Conservation (phyloP, 1,140 invertebrate genomes). For the Medauroidea extradentata region DNA sequence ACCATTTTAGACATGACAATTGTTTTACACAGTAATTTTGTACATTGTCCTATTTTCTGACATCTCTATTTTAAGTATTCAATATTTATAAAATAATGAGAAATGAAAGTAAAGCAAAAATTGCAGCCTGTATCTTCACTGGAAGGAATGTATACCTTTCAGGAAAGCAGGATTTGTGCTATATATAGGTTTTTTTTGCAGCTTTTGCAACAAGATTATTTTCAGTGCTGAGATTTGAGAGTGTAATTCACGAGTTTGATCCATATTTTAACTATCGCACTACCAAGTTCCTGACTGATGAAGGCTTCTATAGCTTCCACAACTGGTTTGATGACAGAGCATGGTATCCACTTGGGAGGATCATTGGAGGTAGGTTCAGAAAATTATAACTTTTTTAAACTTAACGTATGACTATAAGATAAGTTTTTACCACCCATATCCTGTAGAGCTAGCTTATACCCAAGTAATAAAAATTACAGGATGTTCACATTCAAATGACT, state of each 20-base stretch:
- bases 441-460: too few species aligned
- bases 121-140: not conserved
- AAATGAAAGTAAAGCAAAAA: not conserved
- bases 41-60: too few species aligned
- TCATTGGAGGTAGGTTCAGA: slow-evolving; percentile 83
- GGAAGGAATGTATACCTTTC: not conserved
- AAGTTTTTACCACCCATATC: too few species aligned
- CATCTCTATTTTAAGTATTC: too few species aligned
- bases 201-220: slow-evolving; percentile 94
- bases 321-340: slow-evolving; percentile 99
- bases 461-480: too few species aligned
- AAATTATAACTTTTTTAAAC: too few species aligned
- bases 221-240: slow-evolving; percentile 95
- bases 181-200: slow-evolving; percentile 50
- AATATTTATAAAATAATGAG: slow-evolving; percentile 11
- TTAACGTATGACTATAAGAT: too few species aligned
- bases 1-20: too few species aligned
- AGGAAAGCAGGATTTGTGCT: not conserved
- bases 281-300: slow-evolving; percentile 88
- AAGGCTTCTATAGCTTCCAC: slow-evolving; percentile 97
- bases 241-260: slow-evolving; percentile 98
- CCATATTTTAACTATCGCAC: slow-evolving; percentile 99
- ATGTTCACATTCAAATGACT: too few species aligned
- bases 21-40: too few species aligned
- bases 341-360: slow-evolving; percentile 96